Evolutionary conservation across 2,797 vertebrate species (phyloP).

Genomic region (Zonotrichia albicollis): DNA sequence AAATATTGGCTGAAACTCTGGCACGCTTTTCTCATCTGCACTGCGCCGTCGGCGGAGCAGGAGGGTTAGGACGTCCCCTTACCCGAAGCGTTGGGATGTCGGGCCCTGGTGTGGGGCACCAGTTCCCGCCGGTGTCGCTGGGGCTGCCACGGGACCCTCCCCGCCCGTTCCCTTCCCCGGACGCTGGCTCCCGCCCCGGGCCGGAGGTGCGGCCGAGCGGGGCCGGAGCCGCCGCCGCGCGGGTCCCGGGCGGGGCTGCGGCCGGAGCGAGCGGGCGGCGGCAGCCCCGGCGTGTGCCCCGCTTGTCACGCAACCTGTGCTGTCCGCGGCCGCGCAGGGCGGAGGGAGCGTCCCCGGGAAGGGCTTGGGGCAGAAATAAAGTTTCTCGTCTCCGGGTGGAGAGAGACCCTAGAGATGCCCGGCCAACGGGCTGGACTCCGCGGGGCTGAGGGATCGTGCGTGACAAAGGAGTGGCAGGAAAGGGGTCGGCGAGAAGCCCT

Average conservation of each 20-base stretch:
- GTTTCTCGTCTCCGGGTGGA: neutral
- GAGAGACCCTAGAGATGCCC: neutral
- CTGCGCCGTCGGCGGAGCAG: neutral
- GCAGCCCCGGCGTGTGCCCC: neutral
- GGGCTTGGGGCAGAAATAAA: neutral
- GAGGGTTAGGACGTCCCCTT: neutral
- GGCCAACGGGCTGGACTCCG: neutral
- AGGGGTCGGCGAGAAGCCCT: neutral
- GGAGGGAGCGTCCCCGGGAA: neutral
- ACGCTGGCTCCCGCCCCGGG: neutral
- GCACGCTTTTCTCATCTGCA: neutral
- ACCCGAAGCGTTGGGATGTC: too few relatives aligned
- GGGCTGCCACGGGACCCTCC: neutral
- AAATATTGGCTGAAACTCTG: constrained; percentile 9
- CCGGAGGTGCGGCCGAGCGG: neutral
- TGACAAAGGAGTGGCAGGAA: neutral
- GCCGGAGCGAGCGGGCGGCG: neutral
- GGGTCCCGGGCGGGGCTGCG: neutral
- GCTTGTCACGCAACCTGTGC: neutral
- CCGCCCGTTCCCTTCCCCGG: neutral
- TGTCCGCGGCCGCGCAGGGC: neutral
- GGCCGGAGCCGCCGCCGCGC: neutral
- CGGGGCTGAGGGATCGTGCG: neutral
- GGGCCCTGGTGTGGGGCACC: neutral
- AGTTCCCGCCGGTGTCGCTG: accelerated